Base-by-base conservation (phyloP, 2,888 invertebrate species). In the Crematogaster levior region DNA sequence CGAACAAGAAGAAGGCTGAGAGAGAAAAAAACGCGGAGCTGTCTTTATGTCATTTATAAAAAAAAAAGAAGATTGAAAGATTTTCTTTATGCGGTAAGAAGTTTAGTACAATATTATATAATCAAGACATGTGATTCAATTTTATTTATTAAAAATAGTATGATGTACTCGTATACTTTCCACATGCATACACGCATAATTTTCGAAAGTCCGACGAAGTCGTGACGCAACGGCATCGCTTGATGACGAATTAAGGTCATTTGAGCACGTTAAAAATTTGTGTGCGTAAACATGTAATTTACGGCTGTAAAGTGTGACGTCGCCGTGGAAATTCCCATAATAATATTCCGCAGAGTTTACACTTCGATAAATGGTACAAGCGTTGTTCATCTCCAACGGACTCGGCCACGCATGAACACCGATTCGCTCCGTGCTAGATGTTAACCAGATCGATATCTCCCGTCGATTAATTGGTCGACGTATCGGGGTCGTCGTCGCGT, bases 361-460 rank as follows among this genome's bases (percentile, higher is more conserved):
- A 70, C 18, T 27, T n/a, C 0, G 30, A 40, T 53, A 40, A 61
- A 30, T 43, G 40, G 43, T 51, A 27, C 43, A 30, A 51, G 34
- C 40, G 15, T 30, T 53, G 21, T 21, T 56, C 68, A 43, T 56
- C 56, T 51, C 15, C 37, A 15, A 65, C 37, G 37, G 15, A 9
- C 34, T 18, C 65, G n/a, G 70, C 70, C 79, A 61, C 79, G 82
- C 37, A 43, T 21, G 79, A 24, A 61, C 27, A 60, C 30, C 70
- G 40, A 82, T 61, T 82, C 63, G 61, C 79, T 79, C 27, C 80
- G 51, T 70, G 34, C 56, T 80, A 53, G 70, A 61, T 70, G 70
- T 56, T 79, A 82, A 79, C 18, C 68, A 79, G 82, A 82, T 80
- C 68, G 70, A 70, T 63, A 63, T 82, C 79, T 48, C 70, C 56